These are phyloP conservation scores for Podarcis muralis DNA, from an alignment of 2,113 vertebrate species.

Conservation along the genomic window DNA sequence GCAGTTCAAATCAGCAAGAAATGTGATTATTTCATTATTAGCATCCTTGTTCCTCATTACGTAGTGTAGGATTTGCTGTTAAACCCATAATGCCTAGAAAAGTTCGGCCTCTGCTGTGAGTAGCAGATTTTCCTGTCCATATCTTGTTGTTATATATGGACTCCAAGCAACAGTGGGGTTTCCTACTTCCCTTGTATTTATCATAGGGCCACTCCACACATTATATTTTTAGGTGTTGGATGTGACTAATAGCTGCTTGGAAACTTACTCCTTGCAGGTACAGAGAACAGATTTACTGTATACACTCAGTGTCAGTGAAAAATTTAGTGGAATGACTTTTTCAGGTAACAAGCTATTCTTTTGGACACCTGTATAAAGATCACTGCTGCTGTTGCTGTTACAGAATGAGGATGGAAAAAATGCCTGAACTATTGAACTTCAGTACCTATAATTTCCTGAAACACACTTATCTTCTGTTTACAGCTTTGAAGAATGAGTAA, in stretches of 20 bases:
- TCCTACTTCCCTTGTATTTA: not conserved
- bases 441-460: slow-evolving; percentile 32
- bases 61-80: not conserved
- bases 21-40: not conserved
- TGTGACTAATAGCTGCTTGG: not conserved
- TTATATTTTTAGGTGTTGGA: not conserved
- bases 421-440: not conserved
- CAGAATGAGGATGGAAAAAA: not conserved
- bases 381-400: not conserved
- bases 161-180: not conserved
- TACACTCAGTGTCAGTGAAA: not conserved
- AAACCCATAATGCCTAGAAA: not conserved
- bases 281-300: not conserved
- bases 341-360: not conserved
- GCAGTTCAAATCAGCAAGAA: not conserved
- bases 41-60: not conserved
- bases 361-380: not conserved
- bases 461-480: slow-evolving; percentile 34
- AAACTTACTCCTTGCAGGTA: not conserved
- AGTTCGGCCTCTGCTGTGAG: not conserved
- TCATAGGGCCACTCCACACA: not conserved
- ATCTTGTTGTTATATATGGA: not conserved
- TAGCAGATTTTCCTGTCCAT: not conserved
- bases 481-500: not conserved
- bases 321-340: not conserved